Percentiles rank a stretch among this genome's conserved stretches.
Conservation (phyloP, 2,797 vertebrate genomes). For the Varecia variegata region DNA sequence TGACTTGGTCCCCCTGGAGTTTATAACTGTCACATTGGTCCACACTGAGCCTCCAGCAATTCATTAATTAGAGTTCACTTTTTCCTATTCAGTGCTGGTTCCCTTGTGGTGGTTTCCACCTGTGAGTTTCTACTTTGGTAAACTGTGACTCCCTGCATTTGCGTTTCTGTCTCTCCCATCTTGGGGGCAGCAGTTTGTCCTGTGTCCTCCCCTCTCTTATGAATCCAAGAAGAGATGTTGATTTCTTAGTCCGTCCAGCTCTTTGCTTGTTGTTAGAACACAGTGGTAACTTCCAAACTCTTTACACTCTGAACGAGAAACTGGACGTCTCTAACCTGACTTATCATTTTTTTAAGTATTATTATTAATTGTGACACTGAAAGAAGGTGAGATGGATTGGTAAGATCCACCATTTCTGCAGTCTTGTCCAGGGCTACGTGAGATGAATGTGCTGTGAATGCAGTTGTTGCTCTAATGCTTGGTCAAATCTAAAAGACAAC, state of each 20-base stretch:
- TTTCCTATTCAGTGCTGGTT: not conserved
- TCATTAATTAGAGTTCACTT: not conserved
- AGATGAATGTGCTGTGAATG: not conserved
- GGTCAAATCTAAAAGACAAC: not conserved
- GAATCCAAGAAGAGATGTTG: not conserved
- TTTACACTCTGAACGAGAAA: not conserved
- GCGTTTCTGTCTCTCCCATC: not conserved
- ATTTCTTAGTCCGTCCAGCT: not conserved
- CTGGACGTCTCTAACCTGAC: not conserved
- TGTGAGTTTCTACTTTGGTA: not conserved
- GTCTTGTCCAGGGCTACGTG: not conserved
- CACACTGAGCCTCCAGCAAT: not conserved
- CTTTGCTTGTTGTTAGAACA: not conserved
- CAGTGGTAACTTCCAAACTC: not conserved
- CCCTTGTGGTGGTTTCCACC: not conserved
- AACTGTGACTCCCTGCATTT: not conserved
- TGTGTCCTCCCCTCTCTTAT: too few species aligned
- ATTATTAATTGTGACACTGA: not conserved
- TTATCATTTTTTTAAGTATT: not conserved
- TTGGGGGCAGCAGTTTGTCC: too few species aligned
- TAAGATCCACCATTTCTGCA: not conserved
- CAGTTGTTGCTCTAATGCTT: not conserved
- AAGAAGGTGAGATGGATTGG: not conserved
- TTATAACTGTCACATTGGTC: not conserved
- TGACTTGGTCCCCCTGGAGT: not conserved